Evolutionary conservation across 2,888 invertebrate genomes (phyloP), one percentile per base, ranked within the genome.

Genomic region (Iphiclides podalirius): DNA sequence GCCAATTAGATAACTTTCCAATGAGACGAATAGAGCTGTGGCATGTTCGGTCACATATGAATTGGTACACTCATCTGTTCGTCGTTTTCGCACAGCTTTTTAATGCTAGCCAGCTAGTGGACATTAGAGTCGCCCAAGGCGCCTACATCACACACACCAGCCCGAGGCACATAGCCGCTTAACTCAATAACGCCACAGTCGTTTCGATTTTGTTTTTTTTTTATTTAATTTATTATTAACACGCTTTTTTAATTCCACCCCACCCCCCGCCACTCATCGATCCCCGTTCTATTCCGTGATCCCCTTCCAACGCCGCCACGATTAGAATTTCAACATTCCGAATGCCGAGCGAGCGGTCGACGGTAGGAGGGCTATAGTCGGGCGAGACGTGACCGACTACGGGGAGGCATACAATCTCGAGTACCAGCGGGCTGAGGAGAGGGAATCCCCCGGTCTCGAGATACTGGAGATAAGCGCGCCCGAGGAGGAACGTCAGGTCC

Each of bases 161-260:
- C 61, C 67, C 57, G 60, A 67, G 61, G 64, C 70, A 69, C 71
- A 63, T 61, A n/a, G n/a, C n/a, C n/a, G 78, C 78, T 79, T 80
- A 67, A 65, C 74, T 77, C 77, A 75, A 76, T 28, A 28, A 28
- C 28, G 7, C 28, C 6, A 28, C 28, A 4, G 20, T 4, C 28
- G 8, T 6, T 79, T 72, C 55, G 59, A 61, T 75, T 37, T 71
- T 73, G 59, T 64, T 61, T 62, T 63, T 66, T 63, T 83, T 81
- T 82, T 73, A 79, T 86, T 87, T 6, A 9, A 9, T 28, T 9
- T 20, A 4, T 82, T 82, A 88, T 90, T 90, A 90, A 90, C 90
- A 86, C 82, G 87, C 88, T 90, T 89, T 88, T 88, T 89, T 89
- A 82, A 85, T 83, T 86, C 20, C 6, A 3, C 20, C 85, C 68